These are phyloP conservation scores for Poeciliopsis presidionis DNA, from an alignment of 2,797 vertebrate species.

Conservation along the genomic window DNA sequence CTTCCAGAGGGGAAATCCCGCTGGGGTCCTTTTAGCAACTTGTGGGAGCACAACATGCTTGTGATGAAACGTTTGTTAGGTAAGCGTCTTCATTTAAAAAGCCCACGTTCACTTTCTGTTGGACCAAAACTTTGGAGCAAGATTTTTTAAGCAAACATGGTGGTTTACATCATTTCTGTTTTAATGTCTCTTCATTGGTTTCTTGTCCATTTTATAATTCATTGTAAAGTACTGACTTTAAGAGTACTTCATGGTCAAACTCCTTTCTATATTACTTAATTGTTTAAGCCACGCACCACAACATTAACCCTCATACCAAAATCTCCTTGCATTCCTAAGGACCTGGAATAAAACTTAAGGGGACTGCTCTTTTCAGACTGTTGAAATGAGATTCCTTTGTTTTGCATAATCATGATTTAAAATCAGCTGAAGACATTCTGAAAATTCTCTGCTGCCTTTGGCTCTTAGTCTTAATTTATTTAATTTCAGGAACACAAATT, in stretches of 20 bases:
- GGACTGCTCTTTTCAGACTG: not conserved
- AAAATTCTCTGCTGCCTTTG: not conserved
- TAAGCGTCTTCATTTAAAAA: constrained; percentile 60
- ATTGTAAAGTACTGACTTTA: not conserved
- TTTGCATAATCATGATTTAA: not conserved
- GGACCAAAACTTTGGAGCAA: not conserved
- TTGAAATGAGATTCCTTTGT: not conserved
- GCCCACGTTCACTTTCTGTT: not conserved
- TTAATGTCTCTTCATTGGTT: not conserved
- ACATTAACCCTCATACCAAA: not conserved
- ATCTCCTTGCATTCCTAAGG: not conserved
- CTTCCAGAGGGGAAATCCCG: constrained; percentile 94
- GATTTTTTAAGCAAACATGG: not conserved
- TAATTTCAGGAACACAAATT: not conserved
- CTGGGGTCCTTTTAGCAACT: constrained; percentile 95
- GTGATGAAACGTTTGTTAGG: constrained; percentile 94
- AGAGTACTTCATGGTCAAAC: not conserved
- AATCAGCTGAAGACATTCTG: not conserved
- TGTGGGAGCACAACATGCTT: constrained; percentile 97
- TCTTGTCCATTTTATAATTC: not conserved
- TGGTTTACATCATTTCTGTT: not conserved
- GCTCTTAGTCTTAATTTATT: not conserved
- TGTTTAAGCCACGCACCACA: not conserved
- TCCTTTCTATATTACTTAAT: not conserved
- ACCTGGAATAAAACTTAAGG: not conserved